phyloP scores from a whole-genome alignment of 2,113 vertebrate genomes.

The Leiothrix lutea region DNA sequence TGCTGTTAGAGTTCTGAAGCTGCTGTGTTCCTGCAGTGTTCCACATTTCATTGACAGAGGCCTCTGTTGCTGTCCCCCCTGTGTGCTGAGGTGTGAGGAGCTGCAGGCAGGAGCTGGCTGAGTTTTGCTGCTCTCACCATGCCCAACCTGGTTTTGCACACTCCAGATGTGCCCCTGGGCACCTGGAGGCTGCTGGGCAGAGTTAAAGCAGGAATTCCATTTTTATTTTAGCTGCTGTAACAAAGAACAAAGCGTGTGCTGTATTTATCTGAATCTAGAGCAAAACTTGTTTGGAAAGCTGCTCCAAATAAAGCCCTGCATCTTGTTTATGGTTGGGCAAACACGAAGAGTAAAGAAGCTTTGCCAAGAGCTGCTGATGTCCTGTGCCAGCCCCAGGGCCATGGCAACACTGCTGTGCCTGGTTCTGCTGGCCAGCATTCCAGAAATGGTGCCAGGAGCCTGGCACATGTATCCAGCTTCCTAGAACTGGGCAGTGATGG shows the following conservation, averaged over 20 bases:
- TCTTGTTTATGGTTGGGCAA: background rate
- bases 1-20: background rate
- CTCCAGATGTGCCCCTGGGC: background rate
- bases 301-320: background rate
- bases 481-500: background rate
- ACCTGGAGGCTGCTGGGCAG: background rate
- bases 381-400: background rate
- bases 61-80: background rate
- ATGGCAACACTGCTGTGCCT: background rate
- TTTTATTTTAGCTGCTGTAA: background rate
- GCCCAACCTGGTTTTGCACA: background rate
- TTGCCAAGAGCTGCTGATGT: constrained; percentile 11
- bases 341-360: background rate
- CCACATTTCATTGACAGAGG: background rate
- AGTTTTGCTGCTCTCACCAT: background rate
- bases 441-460: background rate
- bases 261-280: background rate
- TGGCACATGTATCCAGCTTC: background rate
- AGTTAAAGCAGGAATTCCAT: background rate
- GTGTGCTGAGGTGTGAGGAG: background rate
- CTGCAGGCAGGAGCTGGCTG: background rate
- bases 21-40: background rate
- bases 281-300: background rate
- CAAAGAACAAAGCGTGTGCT: background rate
- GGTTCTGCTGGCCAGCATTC: background rate